Evolutionary conservation across 2,888 invertebrate species (phyloP), one percentile per base, ranked within the genome.

Genomic region (Teinopalpus imperialis): DNA sequence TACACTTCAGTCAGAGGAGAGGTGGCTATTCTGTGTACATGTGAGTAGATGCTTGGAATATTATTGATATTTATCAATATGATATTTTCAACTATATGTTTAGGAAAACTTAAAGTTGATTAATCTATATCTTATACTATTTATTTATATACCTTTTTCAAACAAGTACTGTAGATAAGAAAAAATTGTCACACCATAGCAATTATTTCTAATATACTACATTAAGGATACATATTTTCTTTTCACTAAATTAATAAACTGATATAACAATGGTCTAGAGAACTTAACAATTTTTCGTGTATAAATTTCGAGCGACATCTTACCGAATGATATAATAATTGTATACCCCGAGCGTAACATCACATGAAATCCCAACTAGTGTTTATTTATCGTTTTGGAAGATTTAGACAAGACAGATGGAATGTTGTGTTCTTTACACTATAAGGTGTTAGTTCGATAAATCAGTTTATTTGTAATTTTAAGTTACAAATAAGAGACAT

Each of bases 301-400:
- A 36, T 16, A 13, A 26, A 32, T 31, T 8, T 27, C 41, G 16
- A 23, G 3, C 14, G 13, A 64, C 39, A 63, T 53, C 35, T 57
- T 70, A 63, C 63, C 75, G 77, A 66, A 43, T 51, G 63, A 41
- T 63, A 58, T 51, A 48, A 64, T 53, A 73, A 77, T 82, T 76
- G 51, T 32, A 45, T 45, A 53, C 62, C 47, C 45, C 52, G 53
- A 67, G 62, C 67, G 68, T 69, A 69, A 65, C 75, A 77, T 68
- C 66, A 74, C 61, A 74, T 69, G 66, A 78, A 81, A 74, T 67
- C 66, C 66, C 66, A 71, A 62, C 75, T 81, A 81, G 83, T 86
- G 86, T 86, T 87, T 87, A 85, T 85, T 87, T 85, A 85, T 85
- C 83, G 81, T 83, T 87, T 85, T 82, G 77, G 81, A 82, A 72